Conservation (phyloP, 2,888 invertebrate genomes). For the Caenorhabditis doughertyi region DNA sequence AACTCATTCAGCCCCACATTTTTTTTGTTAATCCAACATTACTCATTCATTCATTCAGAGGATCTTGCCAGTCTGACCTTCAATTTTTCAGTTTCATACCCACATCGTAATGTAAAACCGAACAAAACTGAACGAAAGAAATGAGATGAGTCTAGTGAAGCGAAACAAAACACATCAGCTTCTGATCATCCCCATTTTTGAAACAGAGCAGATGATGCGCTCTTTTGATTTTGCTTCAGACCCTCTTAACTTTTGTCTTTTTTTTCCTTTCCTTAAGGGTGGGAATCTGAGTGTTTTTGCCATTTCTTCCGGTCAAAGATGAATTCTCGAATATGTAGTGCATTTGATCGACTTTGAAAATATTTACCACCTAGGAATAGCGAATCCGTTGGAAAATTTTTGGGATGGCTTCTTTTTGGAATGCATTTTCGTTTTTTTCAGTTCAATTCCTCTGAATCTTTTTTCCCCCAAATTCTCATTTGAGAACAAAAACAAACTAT, state of each 20-base stretch:
- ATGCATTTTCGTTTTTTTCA: conserved; percentile 3
- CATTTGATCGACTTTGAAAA: conserved; percentile 6
- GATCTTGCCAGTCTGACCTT: conserved; percentile 5
- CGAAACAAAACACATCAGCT: conserved; percentile 50
- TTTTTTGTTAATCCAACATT: conserved; percentile 35
- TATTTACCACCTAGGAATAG: background rate
- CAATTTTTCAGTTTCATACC: conserved; percentile 6
- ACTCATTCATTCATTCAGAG: conserved; percentile 41
- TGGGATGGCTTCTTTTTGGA: conserved; percentile 1
- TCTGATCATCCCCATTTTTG: conserved; percentile 41
- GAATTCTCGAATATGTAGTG: conserved; percentile 2
- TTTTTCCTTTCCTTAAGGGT: conserved; percentile 5
- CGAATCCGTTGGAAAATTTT: background rate
- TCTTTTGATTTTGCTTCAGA: conserved; percentile 36
- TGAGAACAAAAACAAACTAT: background rate
- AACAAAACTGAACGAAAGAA: conserved; percentile 7
- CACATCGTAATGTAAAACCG: conserved; percentile 11
- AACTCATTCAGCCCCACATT: conserved; percentile 7
- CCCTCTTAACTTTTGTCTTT: background rate
- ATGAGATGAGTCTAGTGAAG: conserved; percentile 21
- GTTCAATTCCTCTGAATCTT: background rate
- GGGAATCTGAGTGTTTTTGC: conserved; percentile 41
- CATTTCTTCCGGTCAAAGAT: conserved; percentile 2
- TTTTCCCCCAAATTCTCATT: background rate
- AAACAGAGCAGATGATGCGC: conserved; percentile 17